Evolutionary conservation across 2,113 vertebrate genomes (phyloP), one percentile per base, ranked within the genome.

Genomic region (Xenopus tropicalis): DNA sequence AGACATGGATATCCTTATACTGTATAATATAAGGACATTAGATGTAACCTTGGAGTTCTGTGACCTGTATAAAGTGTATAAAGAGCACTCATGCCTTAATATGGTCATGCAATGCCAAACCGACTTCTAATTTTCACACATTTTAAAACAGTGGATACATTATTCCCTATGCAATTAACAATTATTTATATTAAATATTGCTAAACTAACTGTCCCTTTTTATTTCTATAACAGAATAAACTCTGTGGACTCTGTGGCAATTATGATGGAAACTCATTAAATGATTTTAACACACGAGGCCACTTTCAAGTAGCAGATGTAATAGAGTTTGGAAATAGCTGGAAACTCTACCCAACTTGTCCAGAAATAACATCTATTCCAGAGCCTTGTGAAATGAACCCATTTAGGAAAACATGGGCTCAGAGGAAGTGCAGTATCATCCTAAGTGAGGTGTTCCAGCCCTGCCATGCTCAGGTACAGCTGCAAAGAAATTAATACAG

Each of bases 231-330:
- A 43, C 43, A 80, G 79, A 24, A 72, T 43, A 70, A 44, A 11
- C 29, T 80, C 4, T 80, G 77, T 71, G 79, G 79, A 14, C 78
- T 80, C 37, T 80, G 79, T 23, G 79, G 79, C 48, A 80, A 80
- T 66, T 80, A 43, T 64, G 76, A 80, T 61, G 70, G 46, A 19
- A 64, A 77, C 51, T 56, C 71, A 20, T 67, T 63, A 51, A 77
- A 80, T 37, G 79, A 80, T 44, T 72, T 79, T 20, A 77, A 20
- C 5, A 75, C 79, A 2, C 68, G 68, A 29, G 44, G 51, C 12
- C 71, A 78, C 10, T 48, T 11, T 22, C 4, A 37, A 20, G 71
- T 78, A 24, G 63, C 69, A 42, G 72, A 66, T 23, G 22, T 42
- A 2, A 11, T 78, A 13, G 79, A 74, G 66, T 72, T 77, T 66